These are phyloP conservation scores for Ardeotis arabs DNA, from an alignment of 2,113 vertebrate species.

Conservation along the genomic window DNA sequence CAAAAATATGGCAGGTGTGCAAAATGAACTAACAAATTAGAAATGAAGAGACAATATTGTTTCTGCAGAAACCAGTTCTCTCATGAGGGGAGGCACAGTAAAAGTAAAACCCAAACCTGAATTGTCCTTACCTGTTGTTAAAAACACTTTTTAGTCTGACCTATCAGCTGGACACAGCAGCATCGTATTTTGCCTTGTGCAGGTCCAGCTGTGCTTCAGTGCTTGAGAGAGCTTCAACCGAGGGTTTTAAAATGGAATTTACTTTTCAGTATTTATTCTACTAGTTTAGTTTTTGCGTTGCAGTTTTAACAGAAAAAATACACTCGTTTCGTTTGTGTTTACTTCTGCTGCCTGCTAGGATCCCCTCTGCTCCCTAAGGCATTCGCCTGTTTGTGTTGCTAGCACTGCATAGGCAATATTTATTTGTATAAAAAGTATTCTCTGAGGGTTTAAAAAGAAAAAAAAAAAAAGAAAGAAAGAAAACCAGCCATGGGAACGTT, in stretches of 20 bases:
- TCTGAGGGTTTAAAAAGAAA: constrained; percentile 20
- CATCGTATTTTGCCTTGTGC: not conserved
- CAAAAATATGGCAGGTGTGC: not conserved
- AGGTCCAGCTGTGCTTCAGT: not conserved
- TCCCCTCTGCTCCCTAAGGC: constrained; percentile 33
- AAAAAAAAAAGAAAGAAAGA: not conserved
- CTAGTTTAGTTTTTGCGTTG: not conserved
- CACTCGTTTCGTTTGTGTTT: not conserved
- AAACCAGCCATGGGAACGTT: constrained; percentile 26
- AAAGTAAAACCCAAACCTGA: not conserved
- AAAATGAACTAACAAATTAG: not conserved
- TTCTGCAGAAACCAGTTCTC: not conserved
- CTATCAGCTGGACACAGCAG: not conserved
- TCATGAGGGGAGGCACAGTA: not conserved
- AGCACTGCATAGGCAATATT: constrained; percentile 39
- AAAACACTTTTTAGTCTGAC: not conserved
- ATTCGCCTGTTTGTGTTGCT: constrained; percentile 43
- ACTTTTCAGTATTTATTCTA: not conserved
- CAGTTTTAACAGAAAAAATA: not conserved
- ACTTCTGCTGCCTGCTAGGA: constrained; percentile 41
- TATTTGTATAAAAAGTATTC: constrained; percentile 54
- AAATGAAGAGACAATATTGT: not conserved
- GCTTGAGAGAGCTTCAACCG: not conserved
- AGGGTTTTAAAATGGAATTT: not conserved
- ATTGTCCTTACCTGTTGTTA: not conserved